These are phyloP conservation scores for Hoplodrina ambigua DNA, from an alignment of 2,888 invertebrate species.

Conservation along the genomic window DNA sequence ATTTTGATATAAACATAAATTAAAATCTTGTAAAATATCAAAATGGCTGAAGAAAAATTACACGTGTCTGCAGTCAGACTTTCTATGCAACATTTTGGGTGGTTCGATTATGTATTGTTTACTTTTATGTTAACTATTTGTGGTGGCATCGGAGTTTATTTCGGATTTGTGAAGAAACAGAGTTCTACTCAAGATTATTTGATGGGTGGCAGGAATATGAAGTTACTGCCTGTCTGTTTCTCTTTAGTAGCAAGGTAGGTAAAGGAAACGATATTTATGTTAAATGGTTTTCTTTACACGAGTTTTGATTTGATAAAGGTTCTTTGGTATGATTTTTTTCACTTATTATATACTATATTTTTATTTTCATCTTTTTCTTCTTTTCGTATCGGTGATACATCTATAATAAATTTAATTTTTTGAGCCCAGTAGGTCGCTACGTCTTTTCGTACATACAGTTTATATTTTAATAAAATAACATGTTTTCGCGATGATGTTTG, in stretches of 20 bases:
- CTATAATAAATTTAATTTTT: no score
- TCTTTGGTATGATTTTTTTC: not conserved
- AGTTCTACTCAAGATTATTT: conserved; percentile 93
- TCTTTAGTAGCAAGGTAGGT: conserved; percentile 95
- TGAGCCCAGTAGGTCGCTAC: no score
- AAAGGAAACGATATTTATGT: not conserved
- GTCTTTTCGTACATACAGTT: not conserved
- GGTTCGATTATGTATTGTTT: conserved; percentile 92
- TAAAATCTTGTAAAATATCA: not conserved
- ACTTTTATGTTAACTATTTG: conserved; percentile 93
- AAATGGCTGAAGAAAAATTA: conserved; percentile 68
- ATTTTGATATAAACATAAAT: conserved; percentile 10
- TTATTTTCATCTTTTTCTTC: no score
- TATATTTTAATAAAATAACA: no score
- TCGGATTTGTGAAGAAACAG: conserved; percentile 93
- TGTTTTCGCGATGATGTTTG: no score
- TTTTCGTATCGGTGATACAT: no score
- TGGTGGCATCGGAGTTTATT: conserved; percentile 94
- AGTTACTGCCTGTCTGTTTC: conserved; percentile 94
- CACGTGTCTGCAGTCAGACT: conserved; percentile 74
- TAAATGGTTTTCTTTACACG: not conserved
- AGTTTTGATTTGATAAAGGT: not conserved
- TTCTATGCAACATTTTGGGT: conserved; percentile 86
- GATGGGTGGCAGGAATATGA: conserved; percentile 95
- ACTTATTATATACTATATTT: no score